These are phyloP conservation scores for Creontiades dilutus DNA, from an alignment of 2,888 invertebrate genomes.

Conservation along the genomic window DNA sequence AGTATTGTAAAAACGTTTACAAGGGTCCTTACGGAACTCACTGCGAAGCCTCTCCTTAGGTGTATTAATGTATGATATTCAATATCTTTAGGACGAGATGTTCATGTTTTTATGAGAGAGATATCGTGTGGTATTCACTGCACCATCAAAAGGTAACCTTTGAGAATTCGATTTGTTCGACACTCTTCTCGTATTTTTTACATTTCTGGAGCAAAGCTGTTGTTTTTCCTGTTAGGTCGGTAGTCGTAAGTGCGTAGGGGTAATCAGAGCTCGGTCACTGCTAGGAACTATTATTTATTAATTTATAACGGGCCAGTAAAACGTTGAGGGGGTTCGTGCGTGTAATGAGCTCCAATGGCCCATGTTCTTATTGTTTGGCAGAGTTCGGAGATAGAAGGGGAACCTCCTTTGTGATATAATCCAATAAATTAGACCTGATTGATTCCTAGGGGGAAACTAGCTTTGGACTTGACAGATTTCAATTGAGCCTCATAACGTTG, in stretches of 20 bases:
- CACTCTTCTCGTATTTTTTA: no score
- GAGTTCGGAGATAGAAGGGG: not conserved
- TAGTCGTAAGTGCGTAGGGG: not conserved
- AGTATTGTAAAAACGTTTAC: no score
- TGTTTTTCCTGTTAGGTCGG: no score
- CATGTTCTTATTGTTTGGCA: conserved; percentile 65
- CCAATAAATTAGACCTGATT: conserved; percentile 68
- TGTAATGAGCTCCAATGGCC: conserved; percentile 57
- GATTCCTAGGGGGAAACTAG: conserved; percentile 46
- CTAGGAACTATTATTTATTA: conserved; percentile 37
- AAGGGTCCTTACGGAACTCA: no score
- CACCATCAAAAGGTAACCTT: not conserved
- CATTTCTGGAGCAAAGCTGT: no score
- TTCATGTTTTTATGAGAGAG: not conserved
- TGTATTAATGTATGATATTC: no score
- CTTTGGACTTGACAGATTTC: conserved; percentile 65
- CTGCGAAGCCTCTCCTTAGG: no score
- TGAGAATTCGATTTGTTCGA: not conserved
- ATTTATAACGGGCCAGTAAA: conserved; percentile 18
- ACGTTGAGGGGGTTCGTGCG: conserved; percentile 47
- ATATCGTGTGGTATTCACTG: not conserved
- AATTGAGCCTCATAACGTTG: conserved; percentile 52
- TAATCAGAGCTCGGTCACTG: not conserved
- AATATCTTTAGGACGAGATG: no score
- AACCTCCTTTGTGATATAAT: conserved; percentile 63